Conservation (phyloP, 2,113 vertebrate species). For the Origma solitaria region DNA sequence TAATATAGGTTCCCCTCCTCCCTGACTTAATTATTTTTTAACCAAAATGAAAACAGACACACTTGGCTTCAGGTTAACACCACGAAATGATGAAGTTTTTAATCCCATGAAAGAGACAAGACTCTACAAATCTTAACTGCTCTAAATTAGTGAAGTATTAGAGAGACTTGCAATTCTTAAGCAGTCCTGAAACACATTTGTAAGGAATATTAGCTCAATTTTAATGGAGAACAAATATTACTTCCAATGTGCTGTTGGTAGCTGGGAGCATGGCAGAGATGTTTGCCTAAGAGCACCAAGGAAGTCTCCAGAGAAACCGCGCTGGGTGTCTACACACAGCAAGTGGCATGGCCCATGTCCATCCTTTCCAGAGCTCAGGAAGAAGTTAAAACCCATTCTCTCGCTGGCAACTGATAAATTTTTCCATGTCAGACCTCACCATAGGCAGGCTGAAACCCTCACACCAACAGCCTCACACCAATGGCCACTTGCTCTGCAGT, state of each 20-base stretch:
- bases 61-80: background rate
- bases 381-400: background rate
- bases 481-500: accelerated
- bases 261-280: background rate
- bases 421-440: background rate
- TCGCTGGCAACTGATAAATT: background rate
- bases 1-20: background rate
- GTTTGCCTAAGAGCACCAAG: background rate
- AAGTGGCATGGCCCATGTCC: too few relatives aligned
- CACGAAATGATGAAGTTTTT: background rate
- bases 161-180: background rate
- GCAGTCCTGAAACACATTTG: background rate
- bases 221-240: background rate
- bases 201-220: background rate
- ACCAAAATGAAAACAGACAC: background rate
- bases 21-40: background rate
- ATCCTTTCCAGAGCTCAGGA: background rate
- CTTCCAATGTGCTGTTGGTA: background rate
- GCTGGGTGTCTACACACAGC: background rate
- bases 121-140: background rate
- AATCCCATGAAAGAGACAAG: background rate
- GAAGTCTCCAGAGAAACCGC: background rate
- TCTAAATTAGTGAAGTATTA: background rate
- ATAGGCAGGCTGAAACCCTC: background rate
- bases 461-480: background rate